Evolutionary conservation across 2,797 vertebrate genomes (phyloP), one percentile per base, ranked within the genome.

Genomic region (Heterohyrax brucei): DNA sequence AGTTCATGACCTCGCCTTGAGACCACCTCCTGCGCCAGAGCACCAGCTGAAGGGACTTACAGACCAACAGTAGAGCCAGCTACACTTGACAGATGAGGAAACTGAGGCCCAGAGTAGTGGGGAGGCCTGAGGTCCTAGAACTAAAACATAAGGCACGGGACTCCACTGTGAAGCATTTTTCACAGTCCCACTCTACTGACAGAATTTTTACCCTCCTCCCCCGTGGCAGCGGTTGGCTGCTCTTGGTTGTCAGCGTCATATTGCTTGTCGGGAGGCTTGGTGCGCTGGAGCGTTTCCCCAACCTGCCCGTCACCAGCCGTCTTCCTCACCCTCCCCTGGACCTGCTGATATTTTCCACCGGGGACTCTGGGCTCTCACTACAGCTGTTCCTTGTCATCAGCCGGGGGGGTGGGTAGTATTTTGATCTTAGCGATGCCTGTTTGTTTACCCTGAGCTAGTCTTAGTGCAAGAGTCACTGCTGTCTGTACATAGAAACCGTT

Each of bases 401-500:
- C 98, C 92, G 93, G 83, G 84, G 84, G 87, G 96, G 72, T 92
- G 94, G 97, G 86, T 80, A 75, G 92, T 48, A 59, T 97, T 97
- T 97, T 97, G 97, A 98, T 97, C 97, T 98, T 97, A 92, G 96
- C 94, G 97, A 97, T 97, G 96, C 96, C 96, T 98, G 95, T 98
- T 98, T 98, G 97, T 98, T 98, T 98, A 97, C 98, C 97, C 97
- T 96, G 97, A 97, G 97, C 98, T 92, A 95, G 86, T 97, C 97
- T 98, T 97, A 84, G 95, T 97, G 98, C 97, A 97, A 98, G 98
- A 98, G 98, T 97, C 44, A 83, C 97, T 98, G 97, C 98, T 98
- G 97, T 98, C 84, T 98, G 99, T 98, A 98, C 98, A 99, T 99
- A 98, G 98, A 99, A 99, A 99, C 99, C 80, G 80, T 97, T 98